phyloP scores from a whole-genome alignment of 2,113 vertebrate species.

The Desmodus rotundus region DNA sequence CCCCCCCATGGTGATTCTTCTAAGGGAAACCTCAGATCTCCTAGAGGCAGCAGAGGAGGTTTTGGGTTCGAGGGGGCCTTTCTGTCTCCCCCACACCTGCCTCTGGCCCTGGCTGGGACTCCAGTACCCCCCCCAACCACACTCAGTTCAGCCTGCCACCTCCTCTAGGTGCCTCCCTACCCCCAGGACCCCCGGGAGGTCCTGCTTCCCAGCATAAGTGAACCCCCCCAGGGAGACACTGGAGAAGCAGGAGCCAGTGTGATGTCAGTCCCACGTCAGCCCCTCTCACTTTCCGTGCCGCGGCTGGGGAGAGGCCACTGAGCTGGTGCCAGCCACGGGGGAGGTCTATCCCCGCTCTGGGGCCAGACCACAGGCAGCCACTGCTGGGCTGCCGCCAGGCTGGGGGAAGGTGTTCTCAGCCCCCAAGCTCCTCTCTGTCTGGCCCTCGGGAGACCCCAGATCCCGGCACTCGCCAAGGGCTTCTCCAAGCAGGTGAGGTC shows the following conservation, averaged over 20 bases:
- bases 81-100: background rate
- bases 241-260: background rate
- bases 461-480: slow-evolving; percentile 35
- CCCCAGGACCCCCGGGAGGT: background rate
- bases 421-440: slow-evolving; percentile 61
- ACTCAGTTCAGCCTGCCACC: background rate
- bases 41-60: background rate
- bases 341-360: slow-evolving; percentile 66
- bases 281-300: slow-evolving; percentile 28
- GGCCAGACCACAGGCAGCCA: slow-evolving; percentile 74
- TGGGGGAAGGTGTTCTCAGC: slow-evolving; percentile 13
- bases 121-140: too few species aligned
- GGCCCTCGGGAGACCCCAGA: slow-evolving; percentile 54
- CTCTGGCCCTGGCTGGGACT: background rate
- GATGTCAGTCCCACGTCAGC: slow-evolving; percentile 67
- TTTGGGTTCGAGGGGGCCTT: background rate
- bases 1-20: background rate
- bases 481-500: slow-evolving; percentile 73
- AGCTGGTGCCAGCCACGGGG: slow-evolving; percentile 63
- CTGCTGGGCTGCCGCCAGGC: slow-evolving; percentile 58
- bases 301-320: slow-evolving; percentile 62
- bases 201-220: slow-evolving; percentile 40
- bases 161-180: background rate
- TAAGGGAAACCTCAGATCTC: background rate
- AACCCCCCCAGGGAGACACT: background rate